Evolutionary conservation across 2,888 invertebrate species (phyloP), one percentile per base, ranked within the genome.

Genomic region (Drosophila eohydei): DNA sequence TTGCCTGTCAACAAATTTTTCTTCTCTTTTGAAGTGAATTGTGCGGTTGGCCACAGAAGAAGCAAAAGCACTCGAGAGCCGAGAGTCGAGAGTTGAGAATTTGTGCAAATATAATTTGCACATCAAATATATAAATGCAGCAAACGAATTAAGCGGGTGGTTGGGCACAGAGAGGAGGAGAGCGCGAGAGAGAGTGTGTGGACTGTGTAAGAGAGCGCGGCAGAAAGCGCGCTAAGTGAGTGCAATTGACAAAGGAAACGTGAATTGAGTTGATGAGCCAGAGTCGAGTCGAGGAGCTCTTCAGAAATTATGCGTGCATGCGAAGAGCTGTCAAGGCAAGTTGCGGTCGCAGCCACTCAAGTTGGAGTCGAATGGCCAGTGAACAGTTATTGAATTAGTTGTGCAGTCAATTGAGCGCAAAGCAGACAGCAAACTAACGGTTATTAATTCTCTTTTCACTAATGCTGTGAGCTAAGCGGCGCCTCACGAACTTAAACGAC

Each of bases 81-180:
- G 60, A 34, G 34, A 9, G 34, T 21, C 55, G 54, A 26, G 44
- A 44, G 64, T 51, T 71, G 71, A 72, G 78, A 81, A 73, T 85
- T 50, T 90, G 84, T 87, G 89, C 89, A 87, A 87, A 87, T 90
- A 87, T 87, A 90, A 87, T 90, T 89, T 88, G 71, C 87, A 73
- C 87, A 88, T 69, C 77, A 74, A 68, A 65, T 70, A 78, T 83
- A 79, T 61, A 82, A 88, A 74, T 71, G 82, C 74, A 86, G 70
- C 58, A 73, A 86, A 71, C 68, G 80, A 44, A 5, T 54, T 12
- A 9, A 50, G 38, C 30, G 41, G 43, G 41, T 9, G 44, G 12
- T 26, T 41, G n/a, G 21, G 62, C 34, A 14, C 14, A 26, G 11
- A 32, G 63, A 26, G 26, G 26, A 28, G 26, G 54, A 6, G 32